These are phyloP conservation scores for Ferdinandea cuprea DNA, from an alignment of 2,888 invertebrate genomes.

Conservation along the genomic window DNA sequence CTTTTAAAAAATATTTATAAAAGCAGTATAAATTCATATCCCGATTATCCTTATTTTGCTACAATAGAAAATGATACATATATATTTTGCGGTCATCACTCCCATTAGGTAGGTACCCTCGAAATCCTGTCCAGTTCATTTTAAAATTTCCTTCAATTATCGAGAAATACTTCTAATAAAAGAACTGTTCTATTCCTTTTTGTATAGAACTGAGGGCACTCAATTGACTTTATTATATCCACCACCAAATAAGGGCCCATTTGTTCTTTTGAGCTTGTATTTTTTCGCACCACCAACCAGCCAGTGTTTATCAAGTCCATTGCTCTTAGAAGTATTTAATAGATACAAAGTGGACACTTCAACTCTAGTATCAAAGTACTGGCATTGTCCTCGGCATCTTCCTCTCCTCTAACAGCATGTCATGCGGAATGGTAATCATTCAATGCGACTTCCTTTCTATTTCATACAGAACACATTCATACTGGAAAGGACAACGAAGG, in stretches of 20 bases:
- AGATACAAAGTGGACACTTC: constrained; percentile 73
- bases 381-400: constrained; percentile 48
- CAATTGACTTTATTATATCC: constrained; percentile 70
- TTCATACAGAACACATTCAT: too few species aligned
- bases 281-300: constrained; percentile 52
- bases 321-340: constrained; percentile 67
- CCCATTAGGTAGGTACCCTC: not conserved
- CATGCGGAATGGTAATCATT: constrained; percentile 71
- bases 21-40: too few species aligned
- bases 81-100: constrained; percentile 23
- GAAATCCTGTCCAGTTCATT: constrained; percentile 21
- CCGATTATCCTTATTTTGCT: too few species aligned
- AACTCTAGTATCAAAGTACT: constrained; percentile 69
- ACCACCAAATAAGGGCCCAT: constrained; percentile 46
- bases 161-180: constrained; percentile 14
- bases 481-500: constrained; percentile 54
- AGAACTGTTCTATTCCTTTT: constrained; percentile 17
- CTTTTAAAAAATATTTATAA: too few species aligned
- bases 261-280: constrained; percentile 7
- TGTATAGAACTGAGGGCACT: constrained; percentile 47
- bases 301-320: constrained; percentile 26
- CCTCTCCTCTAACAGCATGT: constrained; percentile 33
- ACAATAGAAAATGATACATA: too few species aligned
- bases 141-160: constrained; percentile 49
- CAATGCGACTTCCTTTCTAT: constrained; percentile 75